Base-by-base conservation (phyloP, 2,113 vertebrate genomes). In the Osmerus eperlanus region DNA sequence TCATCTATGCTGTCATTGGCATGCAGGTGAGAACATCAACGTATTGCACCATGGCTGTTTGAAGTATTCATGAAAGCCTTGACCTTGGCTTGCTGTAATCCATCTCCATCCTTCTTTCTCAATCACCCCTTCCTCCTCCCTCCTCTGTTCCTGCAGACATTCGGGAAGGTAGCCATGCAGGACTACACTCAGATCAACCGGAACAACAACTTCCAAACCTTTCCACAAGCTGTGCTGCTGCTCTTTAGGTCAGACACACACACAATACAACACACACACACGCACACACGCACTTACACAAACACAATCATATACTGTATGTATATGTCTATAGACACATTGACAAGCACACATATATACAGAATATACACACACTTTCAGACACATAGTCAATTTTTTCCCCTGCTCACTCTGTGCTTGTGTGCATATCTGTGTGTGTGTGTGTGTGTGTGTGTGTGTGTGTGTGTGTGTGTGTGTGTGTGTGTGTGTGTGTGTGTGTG, bases 151-250 rank as follows among this genome's bases (percentile, higher is more conserved):
- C 8, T 55, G 15, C 78, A 96, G 95, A 95, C 92, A 3, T 96
- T 97, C 41, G 95, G 96, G 64, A 97, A 97, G 83, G 86, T 97
- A n/a, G 96, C 96, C 1, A 90, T 97, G 91, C 94, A 96, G 77
- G 93, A 94, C 41, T 74, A 83, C 75, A 97, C 95, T 18, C 91
- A 95, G 78, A 95, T 96, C 85, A 96, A 94, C 87, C 85, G 94
- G 67, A 96, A 96, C 90, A 97, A 96, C 90, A 96, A 97, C 86
- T 97, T 97, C 79, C 95, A 97, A 87, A 96, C 94, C 0, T 97
- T 97, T 85, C 95, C 94, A 68, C 95, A 96, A 80, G 94, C 95
- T 4, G 94, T 96, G 6, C 92, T 97, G 28, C 89, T 95, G 68
- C 93, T 97, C 19, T 97, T 96, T 91, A 94, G 95, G 95, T 89